phyloP scores from a whole-genome alignment of 2,113 vertebrate species.

The Tricholaema leucomelas region DNA sequence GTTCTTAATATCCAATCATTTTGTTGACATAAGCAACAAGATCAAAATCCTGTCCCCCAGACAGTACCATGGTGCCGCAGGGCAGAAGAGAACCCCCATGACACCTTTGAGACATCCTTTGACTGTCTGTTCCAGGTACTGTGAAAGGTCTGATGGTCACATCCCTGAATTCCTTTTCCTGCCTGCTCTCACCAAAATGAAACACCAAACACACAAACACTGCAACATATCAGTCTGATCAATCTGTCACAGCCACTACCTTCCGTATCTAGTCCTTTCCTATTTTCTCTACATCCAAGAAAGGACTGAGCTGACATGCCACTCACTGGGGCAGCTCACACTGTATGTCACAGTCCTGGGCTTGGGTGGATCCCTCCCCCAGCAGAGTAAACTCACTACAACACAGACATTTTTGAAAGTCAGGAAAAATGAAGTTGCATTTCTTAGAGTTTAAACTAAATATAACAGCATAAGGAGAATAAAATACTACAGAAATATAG shows the following conservation, averaged over 20 bases:
- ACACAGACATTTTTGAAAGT: too few relatives aligned
- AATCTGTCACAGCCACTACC: rapidly evolving
- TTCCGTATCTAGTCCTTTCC: background rate
- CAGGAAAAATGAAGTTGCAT: too few relatives aligned
- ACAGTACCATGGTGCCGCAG: background rate
- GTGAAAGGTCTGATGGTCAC: rapidly evolving
- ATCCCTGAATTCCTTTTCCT: background rate
- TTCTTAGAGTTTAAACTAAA: too few relatives aligned
- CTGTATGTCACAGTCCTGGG: rapidly evolving
- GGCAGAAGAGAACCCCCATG: background rate
- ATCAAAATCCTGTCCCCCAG: background rate
- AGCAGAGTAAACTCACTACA: too few relatives aligned
- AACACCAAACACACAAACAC: too few relatives aligned
- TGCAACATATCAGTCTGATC: background rate
- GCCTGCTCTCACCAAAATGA: too few relatives aligned
- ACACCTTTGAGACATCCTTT: background rate
- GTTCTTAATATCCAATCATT: background rate
- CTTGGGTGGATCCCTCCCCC: too few relatives aligned
- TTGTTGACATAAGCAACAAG: background rate
- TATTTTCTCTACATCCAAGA: too few relatives aligned
- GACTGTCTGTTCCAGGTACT: rapidly evolving
- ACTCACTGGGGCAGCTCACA: rapidly evolving
- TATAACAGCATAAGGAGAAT: too few relatives aligned
- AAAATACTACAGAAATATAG: too few relatives aligned
- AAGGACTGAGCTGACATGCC: rapidly evolving